Evolutionary conservation across 1,140 invertebrate species (phyloP), one percentile per base, ranked within the genome.

Genomic region (Cyclina sinensis): DNA sequence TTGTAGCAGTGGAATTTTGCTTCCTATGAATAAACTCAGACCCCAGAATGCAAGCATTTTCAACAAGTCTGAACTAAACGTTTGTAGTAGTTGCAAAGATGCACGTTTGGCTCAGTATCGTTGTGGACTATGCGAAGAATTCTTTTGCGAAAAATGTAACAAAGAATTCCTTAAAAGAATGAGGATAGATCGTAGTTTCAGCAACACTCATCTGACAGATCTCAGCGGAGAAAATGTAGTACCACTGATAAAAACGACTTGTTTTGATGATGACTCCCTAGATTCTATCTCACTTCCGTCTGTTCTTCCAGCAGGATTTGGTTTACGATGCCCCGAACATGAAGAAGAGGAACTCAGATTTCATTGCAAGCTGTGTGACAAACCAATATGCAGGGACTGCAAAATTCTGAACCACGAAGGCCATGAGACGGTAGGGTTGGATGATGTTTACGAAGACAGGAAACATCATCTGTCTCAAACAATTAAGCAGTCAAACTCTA

Each of bases 121-220:
- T 24, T 87, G 85, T 39, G 70, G 70, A 16, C 39, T 54, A 11
- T 87, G 85, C 39, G 85, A 87, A 48, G 85, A 87, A 51, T 78
- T 76, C 24, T 87, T 87, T 54, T 87, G 85, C 48, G 85, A 87
- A 43, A 87, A 87, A 65, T 87, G 85, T 35, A 79, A 87, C 32
- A 59, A 46, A 48, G 85, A 87, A 46, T 87, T 87, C 43, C 73
- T 87, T 21, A 79, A 80, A n/a, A 37, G 85, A 14, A 87, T 87
- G 85, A 32, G 85, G 24, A 78, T 80, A 46, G 74, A 87, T 24
- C n/a, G 83, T 0, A 76, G 35, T 21, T 79, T 80, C 48, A 80
- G 78, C 62, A 46, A 48, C 11, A 79, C 74, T 0, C 54, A 80
- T 68, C 70, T 87, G 5, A 78, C 48, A 1, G 74, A 79, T 35